Conservation (phyloP, 2,888 invertebrate species). For the Heliconius cydno region DNA sequence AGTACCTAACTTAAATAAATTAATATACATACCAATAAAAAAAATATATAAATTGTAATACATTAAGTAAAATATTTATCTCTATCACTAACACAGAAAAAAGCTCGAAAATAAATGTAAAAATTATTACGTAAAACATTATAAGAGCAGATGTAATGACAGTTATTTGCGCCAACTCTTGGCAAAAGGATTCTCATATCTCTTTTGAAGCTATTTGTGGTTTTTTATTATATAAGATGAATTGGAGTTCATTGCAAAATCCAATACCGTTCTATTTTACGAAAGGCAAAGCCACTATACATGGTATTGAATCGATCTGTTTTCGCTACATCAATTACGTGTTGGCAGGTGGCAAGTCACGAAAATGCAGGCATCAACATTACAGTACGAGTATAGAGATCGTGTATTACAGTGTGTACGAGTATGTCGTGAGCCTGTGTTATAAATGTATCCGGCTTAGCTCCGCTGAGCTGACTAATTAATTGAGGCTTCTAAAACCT, state of each 20-base stretch:
- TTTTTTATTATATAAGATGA: conserved; percentile 3
- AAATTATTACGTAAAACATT: background rate
- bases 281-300: conserved; percentile 1
- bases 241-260: background rate
- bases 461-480: background rate
- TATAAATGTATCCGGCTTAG: conserved; percentile 64
- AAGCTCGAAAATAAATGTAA: background rate
- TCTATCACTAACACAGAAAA: background rate
- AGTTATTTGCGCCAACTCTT: conserved; percentile 8
- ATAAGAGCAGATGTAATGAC: background rate
- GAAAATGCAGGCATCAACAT: conserved; percentile 59
- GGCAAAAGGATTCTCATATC: background rate
- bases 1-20: background rate
- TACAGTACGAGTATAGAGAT: conserved; percentile 54
- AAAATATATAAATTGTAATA: background rate
- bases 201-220: background rate
- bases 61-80: conserved; percentile 10
- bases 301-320: conserved; percentile 44
- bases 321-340: conserved; percentile 46
- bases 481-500: background rate
- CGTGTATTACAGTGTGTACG: conserved; percentile 58
- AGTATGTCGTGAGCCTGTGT: conserved; percentile 63
- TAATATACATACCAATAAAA: background rate
- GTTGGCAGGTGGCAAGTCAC: conserved; percentile 59
- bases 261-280: conserved; percentile 21